Conservation (phyloP, 2,113 vertebrate genomes). For the Pelecanoides urinatrix region DNA sequence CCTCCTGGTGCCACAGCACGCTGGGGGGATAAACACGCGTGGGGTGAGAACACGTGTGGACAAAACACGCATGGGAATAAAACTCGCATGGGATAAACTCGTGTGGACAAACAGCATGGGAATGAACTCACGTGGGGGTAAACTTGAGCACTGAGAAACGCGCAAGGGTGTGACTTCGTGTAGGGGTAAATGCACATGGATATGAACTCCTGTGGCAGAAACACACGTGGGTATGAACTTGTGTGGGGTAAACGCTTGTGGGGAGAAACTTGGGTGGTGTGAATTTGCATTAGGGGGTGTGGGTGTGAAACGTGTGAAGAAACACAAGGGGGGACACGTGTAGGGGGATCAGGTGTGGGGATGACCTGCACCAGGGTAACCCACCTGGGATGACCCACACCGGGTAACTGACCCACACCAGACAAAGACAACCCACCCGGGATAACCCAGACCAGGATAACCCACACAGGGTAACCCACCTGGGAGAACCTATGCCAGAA, state of each 20-base stretch:
- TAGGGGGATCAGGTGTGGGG: not conserved
- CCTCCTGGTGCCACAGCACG: no score
- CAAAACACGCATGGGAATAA: not conserved
- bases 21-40: no score
- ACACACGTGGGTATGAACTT: no score
- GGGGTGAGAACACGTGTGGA: no score
- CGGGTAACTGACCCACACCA: no score
- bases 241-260: fast-evolving
- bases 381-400: not conserved
- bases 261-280: not conserved
- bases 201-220: not conserved
- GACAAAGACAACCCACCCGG: not conserved
- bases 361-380: no score
- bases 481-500: not conserved
- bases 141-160: not conserved
- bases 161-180: no score
- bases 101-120: not conserved
- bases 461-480: not conserved
- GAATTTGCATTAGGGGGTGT: not conserved
- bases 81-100: not conserved
- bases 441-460: not conserved
- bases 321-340: not conserved
- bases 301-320: not conserved
- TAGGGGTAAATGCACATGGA: not conserved
- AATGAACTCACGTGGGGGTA: no score